phyloP scores from a whole-genome alignment of 92 coral and sea anemone species.

The Nematostella vectensis region DNA sequence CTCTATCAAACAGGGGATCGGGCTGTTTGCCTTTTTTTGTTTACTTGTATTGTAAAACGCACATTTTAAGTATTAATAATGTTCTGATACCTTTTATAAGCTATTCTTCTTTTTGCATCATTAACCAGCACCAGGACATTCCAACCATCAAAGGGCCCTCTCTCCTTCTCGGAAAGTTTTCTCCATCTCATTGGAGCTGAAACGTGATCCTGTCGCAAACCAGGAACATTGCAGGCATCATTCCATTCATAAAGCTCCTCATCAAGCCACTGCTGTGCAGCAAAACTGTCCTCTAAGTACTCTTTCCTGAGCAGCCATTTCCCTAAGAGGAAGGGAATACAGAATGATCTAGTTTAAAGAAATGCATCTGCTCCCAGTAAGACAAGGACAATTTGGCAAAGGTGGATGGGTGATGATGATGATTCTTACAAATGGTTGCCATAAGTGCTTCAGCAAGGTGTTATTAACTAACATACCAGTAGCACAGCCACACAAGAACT shows the following conservation, averaged over 20 bases:
- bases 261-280: conserved; percentile 65
- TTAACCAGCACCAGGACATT: conserved; percentile 56
- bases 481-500: conserved; percentile 91
- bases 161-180: conserved; percentile 11
- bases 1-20: neutral
- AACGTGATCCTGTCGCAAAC: conserved; percentile 26
- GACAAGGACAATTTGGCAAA: too few relatives aligned
- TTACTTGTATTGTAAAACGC: neutral
- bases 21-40: neutral
- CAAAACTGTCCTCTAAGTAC: conserved; percentile 59
- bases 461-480: too few relatives aligned
- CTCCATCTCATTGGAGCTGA: conserved; percentile 91
- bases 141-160: conserved; percentile 71
- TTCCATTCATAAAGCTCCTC: conserved; percentile 83
- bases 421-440: too few relatives aligned
- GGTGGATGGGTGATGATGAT: too few relatives aligned
- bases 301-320: conserved; percentile 78
- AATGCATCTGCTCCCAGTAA: too few relatives aligned
- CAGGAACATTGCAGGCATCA: conserved; percentile 15
- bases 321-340: conserved; percentile 36
- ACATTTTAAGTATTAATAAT: neutral
- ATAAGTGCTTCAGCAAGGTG: too few relatives aligned
- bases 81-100: conserved; percentile 63
- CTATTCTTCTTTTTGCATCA: conserved; percentile 67
- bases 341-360: neutral